These are phyloP conservation scores for Colletes collaris DNA, from an alignment of 2,888 invertebrate genomes.

Conservation along the genomic window DNA sequence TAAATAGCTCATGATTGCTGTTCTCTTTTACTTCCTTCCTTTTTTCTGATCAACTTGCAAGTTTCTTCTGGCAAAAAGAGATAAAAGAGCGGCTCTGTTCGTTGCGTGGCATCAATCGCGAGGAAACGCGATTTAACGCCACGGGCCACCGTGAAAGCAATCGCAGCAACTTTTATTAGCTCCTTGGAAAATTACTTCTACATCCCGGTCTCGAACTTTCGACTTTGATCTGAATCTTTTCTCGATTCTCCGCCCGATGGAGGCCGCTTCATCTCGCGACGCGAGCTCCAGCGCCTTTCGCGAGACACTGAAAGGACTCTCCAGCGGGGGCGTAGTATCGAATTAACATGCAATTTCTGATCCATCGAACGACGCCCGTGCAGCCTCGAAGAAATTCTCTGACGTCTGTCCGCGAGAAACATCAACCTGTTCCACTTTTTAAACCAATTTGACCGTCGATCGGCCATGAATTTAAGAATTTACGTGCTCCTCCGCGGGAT, in stretches of 20 bases:
- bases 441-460: too few species aligned
- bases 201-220: conserved; percentile 6
- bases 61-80: too few species aligned
- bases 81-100: too few species aligned
- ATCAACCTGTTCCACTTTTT: background rate
- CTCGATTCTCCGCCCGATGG: background rate
- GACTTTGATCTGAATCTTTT: conserved; percentile 9
- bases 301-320: background rate
- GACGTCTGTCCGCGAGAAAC: too few species aligned
- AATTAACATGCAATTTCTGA: conserved; percentile 25
- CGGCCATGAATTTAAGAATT: too few species aligned
- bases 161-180: conserved; percentile 39
- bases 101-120: background rate
- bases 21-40: too few species aligned
- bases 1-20: too few species aligned
- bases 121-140: conserved; percentile 4
- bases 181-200: conserved; percentile 30
- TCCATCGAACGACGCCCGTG: background rate
- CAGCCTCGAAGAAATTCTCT: too few species aligned
- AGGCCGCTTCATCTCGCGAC: too few species aligned
- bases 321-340: background rate
- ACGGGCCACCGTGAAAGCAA: conserved; percentile 1
- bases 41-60: too few species aligned
- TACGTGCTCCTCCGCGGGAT: too few species aligned
- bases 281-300: too few species aligned